Evolutionary conservation across 2,113 vertebrate genomes (phyloP), one percentile per base, ranked within the genome.

Genomic region (Cardinalis cardinalis): DNA sequence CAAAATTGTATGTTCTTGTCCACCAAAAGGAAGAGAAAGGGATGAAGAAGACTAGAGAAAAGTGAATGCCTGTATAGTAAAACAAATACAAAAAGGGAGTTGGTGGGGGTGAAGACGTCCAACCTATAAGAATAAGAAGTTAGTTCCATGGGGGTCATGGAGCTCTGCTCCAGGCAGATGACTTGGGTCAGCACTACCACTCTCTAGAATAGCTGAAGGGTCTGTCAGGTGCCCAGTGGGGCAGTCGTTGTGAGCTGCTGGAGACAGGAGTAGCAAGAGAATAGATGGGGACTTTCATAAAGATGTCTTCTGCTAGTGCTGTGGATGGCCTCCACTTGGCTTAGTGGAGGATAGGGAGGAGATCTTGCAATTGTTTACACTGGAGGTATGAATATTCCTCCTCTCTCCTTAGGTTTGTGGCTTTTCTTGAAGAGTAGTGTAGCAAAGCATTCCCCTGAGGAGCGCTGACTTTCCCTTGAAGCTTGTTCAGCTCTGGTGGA

Each of bases 1-100:
- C 7, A 63, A 41, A 55, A 71, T 3, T 46, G 5, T 31, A 24
- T 51, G 19, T 32, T 61, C 21, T 65, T 0, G 0, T 32, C 18
- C 23, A 53, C 23, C 24, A 43, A 78, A 80, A 81, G 24, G 58
- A 56, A 69, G 41, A 36, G 28, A 71, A 74, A 41, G 29, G 1
- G 6, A 69, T 60, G 69, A 77, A 76, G 24, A 58, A 70, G 66
- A 76, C 8, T 4, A 40, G 10, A 75, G 20, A 43, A 87, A 89
- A 91, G 72, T 6, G 1, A 88, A 71, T 56, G 5, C 4, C 29
- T 40, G 9, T 49, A n/a, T 31, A 72, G 81, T 16, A 64, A 73
- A 88, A 46, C 24, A 66, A 63, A 74, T 38, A 46, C 36, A 41
- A 75, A 68, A 64, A 75, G 16, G 25, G 19, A 32, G 15, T 64